Conservation (phyloP, 2,113 vertebrate genomes). For the Pangasianodon gigas region DNA sequence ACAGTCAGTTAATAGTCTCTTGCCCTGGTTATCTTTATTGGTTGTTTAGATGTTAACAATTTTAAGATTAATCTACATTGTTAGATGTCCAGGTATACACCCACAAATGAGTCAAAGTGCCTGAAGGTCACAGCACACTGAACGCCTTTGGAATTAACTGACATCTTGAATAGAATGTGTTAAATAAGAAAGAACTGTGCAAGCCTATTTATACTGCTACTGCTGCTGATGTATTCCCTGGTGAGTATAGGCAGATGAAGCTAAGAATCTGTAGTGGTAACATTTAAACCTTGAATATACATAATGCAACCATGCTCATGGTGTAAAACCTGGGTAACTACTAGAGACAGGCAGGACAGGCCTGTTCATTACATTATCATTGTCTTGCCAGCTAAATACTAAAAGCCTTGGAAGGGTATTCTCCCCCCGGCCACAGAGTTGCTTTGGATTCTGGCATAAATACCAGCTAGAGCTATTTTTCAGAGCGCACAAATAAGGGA, state of each 20-base stretch:
- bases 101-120: not conserved
- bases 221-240: not conserved
- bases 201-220: not conserved
- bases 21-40: not conserved
- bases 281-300: not conserved
- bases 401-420: conserved; percentile 41
- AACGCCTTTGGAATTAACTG: not conserved
- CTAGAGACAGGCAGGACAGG: not conserved
- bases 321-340: not conserved
- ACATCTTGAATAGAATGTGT: not conserved
- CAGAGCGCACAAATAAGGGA: conserved; percentile 38
- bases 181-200: not conserved
- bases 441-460: conserved; percentile 33
- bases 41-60: not conserved
- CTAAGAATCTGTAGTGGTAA: not conserved
- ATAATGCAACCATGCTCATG: too few relatives aligned
- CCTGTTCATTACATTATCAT: not conserved
- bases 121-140: not conserved
- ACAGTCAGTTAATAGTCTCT: not conserved
- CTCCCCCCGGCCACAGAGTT: conserved; percentile 24
- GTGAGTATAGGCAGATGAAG: not conserved
- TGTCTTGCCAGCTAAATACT: conserved; percentile 19
- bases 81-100: not conserved
- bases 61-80: not conserved
- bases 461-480: conserved; percentile 28